These are phyloP conservation scores for Ophion slaviceki DNA, from an alignment of 2,888 invertebrate species.

Conservation along the genomic window DNA sequence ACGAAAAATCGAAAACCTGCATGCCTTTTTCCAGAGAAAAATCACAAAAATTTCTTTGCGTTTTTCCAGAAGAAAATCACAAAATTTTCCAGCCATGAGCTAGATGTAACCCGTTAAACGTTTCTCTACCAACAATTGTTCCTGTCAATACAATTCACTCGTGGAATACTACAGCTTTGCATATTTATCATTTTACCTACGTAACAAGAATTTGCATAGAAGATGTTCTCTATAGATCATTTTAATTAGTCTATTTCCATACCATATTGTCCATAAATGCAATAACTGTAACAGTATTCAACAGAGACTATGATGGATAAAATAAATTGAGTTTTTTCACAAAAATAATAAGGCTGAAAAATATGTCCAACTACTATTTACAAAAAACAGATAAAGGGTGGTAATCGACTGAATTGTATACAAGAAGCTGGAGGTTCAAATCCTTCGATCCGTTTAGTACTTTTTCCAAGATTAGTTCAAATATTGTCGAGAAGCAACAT, in stretches of 20 bases:
- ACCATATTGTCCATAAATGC: not conserved
- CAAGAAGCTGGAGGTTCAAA: not conserved
- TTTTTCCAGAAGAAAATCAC: too few species aligned
- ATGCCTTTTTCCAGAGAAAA: too few species aligned
- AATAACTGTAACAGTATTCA: not conserved
- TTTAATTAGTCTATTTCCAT: not conserved
- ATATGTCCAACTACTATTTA: not conserved
- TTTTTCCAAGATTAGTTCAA: not conserved
- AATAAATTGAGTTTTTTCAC: not conserved
- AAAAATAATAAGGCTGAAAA: not conserved
- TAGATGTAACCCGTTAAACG: too few species aligned
- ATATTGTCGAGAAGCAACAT: too few species aligned
- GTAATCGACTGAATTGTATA: not conserved
- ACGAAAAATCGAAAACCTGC: too few species aligned
- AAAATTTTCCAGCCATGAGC: too few species aligned
- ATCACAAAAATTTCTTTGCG: too few species aligned
- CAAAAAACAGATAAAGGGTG: not conserved
- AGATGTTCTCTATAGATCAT: not conserved
- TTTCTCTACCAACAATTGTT: too few species aligned
- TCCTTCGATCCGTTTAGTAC: not conserved
- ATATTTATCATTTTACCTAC: not conserved
- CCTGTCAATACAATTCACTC: too few species aligned
- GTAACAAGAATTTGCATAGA: not conserved
- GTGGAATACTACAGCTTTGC: not conserved
- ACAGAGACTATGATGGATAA: not conserved